Conservation (phyloP, 2,888 invertebrate species). For the Anticlea derivata region DNA sequence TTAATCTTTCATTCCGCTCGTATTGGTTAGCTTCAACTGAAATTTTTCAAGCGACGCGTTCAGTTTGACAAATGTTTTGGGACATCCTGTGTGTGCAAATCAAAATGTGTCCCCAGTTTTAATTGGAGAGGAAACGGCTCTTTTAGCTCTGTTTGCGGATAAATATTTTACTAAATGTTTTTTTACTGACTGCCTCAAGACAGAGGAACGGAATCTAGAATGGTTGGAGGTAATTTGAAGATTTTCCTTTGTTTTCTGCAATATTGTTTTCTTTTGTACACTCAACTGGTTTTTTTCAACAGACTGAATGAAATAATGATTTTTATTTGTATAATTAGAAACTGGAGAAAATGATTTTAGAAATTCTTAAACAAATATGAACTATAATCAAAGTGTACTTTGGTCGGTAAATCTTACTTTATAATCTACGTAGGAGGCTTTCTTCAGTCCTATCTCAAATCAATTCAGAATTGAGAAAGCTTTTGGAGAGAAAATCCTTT, state of each 20-base stretch:
- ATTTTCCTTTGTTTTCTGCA: no score
- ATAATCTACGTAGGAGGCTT: neutral
- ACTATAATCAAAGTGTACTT: no score
- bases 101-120: conserved; percentile 21
- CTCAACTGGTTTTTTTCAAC: no score
- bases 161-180: neutral
- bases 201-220: no score
- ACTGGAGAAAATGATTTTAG: no score
- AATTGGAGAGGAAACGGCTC: conserved; percentile 18
- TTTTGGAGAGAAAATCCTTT: conserved; percentile 20
- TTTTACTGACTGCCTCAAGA: no score
- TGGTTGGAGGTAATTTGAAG: no score
- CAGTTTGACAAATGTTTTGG: conserved; percentile 67
- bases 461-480: conserved; percentile 13
- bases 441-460: conserved; percentile 15
- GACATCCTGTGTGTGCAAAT: conserved; percentile 36
- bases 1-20: conserved; percentile 69
- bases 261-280: no score
- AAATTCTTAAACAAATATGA: no score
- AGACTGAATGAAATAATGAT: no score
- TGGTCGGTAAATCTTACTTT: conserved; percentile 1
- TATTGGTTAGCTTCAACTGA: conserved; percentile 57
- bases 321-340: no score
- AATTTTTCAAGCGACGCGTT: conserved; percentile 61
- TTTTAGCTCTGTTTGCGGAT: neutral